Evolutionary conservation across 2,797 vertebrate genomes (phyloP).

Genomic region (Vipera latastei): DNA sequence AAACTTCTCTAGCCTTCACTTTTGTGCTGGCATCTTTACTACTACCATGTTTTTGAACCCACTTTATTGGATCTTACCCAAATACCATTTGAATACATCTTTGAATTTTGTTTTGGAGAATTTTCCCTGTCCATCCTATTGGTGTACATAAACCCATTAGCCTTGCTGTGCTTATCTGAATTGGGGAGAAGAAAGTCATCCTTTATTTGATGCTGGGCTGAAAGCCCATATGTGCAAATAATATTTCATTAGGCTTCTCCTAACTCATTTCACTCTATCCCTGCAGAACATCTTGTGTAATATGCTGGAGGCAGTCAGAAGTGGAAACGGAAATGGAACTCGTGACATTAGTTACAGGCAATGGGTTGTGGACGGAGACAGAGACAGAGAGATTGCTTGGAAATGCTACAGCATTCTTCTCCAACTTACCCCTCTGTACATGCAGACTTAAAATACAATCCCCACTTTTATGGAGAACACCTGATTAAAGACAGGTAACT

Average conservation of each 20-base stretch:
- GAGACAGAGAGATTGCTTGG: background rate
- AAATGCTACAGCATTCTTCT: background rate
- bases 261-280: background rate
- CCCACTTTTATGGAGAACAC: background rate
- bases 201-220: background rate
- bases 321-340: background rate
- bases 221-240: background rate
- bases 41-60: background rate
- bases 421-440: background rate
- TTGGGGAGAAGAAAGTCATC: background rate
- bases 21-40: background rate
- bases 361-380: background rate
- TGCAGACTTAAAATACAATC: background rate
- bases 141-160: background rate
- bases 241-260: background rate
- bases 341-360: background rate
- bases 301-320: background rate
- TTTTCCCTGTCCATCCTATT: background rate
- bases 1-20: background rate
- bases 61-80: background rate
- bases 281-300: background rate
- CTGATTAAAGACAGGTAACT: background rate
- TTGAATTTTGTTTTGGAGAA: background rate
- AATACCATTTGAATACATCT: background rate
- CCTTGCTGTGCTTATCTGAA: background rate